Percentiles rank a stretch among this genome's conserved stretches.
Evolutionary conservation across 2,797 vertebrate species (phyloP).

Genomic region (Epinephelus awoara): DNA sequence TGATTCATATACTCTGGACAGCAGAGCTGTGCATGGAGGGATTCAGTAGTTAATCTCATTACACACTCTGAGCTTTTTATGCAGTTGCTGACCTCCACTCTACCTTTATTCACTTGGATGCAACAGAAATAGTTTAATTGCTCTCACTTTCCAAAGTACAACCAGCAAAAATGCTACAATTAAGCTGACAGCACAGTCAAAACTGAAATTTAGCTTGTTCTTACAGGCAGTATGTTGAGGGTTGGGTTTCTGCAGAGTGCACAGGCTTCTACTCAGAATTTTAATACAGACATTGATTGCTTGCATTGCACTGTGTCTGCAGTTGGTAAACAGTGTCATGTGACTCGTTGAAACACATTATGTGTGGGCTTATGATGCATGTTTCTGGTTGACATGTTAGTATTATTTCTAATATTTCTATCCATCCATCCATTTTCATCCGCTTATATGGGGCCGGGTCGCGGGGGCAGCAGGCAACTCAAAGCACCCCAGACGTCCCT

Average conservation of each 20-base stretch:
- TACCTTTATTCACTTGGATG: conserved; percentile 46
- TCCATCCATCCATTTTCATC: too few relatives aligned
- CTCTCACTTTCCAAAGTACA: conserved; percentile 36
- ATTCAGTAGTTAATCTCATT: conserved; percentile 69
- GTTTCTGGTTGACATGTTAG: background rate
- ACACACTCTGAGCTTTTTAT: conserved; percentile 50
- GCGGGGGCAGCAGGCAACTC: too few relatives aligned
- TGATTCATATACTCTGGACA: conserved; percentile 67
- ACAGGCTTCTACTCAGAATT: conserved; percentile 9
- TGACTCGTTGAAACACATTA: background rate
- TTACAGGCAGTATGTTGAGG: background rate
- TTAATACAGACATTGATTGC: background rate
- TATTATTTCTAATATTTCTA: background rate
- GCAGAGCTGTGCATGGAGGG: conserved; percentile 32
- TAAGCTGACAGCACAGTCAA: conserved; percentile 1
- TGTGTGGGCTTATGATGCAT: background rate
- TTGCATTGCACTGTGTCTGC: background rate
- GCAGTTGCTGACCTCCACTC: conserved; percentile 56
- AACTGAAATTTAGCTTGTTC: conserved; percentile 9
- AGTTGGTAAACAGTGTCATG: conserved; percentile 6
- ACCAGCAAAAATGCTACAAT: conserved; percentile 22
- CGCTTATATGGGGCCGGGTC: too few relatives aligned
- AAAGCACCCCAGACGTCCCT: too few relatives aligned
- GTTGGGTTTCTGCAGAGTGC: conserved; percentile 9
- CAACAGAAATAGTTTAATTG: conserved; percentile 64